These are phyloP conservation scores for Himalopsyche anomala DNA, from an alignment of 2,888 invertebrate genomes.

Conservation along the genomic window DNA sequence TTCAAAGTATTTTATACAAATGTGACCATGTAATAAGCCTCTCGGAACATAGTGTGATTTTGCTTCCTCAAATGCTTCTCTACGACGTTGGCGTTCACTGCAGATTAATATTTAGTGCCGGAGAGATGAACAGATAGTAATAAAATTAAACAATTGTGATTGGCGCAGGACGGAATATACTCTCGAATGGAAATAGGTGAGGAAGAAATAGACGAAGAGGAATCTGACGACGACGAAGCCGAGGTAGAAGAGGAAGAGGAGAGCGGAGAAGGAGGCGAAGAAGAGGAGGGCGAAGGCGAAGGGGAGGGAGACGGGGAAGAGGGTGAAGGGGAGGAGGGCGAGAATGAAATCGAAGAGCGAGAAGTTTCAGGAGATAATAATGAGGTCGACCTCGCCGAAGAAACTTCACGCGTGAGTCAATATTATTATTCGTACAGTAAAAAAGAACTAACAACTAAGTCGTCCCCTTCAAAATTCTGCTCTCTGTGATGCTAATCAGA, in stretches of 20 bases:
- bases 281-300: slow-evolving; percentile 65
- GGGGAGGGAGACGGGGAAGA: slow-evolving; percentile 48
- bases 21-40: no score
- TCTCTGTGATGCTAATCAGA: no score
- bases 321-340: slow-evolving; percentile 59
- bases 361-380: background rate
- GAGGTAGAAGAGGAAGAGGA: slow-evolving; percentile 68
- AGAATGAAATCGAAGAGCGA: slow-evolving; percentile 53
- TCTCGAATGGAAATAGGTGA: slow-evolving; percentile 66
- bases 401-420: slow-evolving; percentile 53
- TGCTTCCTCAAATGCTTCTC: no score
- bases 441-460: no score
- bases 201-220: slow-evolving; percentile 62
- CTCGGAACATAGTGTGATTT: no score
- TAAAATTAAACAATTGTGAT: background rate
- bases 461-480: no score
- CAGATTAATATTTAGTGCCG: no score
- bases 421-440: background rate
- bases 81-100: no score
- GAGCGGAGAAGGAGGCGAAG: slow-evolving; percentile 67
- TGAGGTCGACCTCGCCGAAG: slow-evolving; percentile 51
- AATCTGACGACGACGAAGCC: slow-evolving; percentile 71
- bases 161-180: slow-evolving; percentile 10
- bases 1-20: no score
- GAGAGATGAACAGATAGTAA: no score